Percentiles rank a stretch among this genome's conserved stretches.
Evolutionary conservation across 2,888 invertebrate genomes (phyloP).

Genomic region (Philhelius pedissequus): DNA sequence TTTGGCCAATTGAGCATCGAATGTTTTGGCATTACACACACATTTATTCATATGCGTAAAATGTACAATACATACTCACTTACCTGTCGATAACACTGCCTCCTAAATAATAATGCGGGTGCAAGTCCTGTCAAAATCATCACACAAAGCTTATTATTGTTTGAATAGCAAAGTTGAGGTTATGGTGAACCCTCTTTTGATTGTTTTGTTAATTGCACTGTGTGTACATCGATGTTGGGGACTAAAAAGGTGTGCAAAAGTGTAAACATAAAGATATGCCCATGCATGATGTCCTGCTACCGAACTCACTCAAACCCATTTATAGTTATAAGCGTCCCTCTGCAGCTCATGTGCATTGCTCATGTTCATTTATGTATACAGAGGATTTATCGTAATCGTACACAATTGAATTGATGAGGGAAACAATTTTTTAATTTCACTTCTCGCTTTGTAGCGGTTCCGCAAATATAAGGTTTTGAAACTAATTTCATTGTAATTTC

Average conservation of each 20-base stretch:
- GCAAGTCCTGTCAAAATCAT: conserved; percentile 42
- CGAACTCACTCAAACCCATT: background rate
- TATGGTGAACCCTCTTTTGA: conserved; percentile 24
- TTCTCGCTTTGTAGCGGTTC: conserved; percentile 60
- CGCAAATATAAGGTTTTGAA: conserved; percentile 34
- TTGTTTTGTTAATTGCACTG: conserved; percentile 63
- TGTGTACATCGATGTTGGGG: conserved; percentile 23
- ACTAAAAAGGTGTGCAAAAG: conserved; percentile 20
- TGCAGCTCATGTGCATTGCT: background rate
- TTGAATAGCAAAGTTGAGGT: conserved; percentile 4
- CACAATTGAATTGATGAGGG: conserved; percentile 41
- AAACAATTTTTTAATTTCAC: conserved; percentile 48
- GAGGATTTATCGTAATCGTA: background rate
- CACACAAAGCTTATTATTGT: conserved; percentile 46
- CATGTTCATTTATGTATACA: background rate
- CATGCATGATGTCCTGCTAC: background rate
- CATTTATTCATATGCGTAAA: background rate
- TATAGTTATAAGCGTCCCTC: background rate
- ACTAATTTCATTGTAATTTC: conserved; percentile 66
- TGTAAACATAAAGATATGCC: background rate
- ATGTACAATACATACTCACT: too few species aligned
- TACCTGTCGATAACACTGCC: background rate
- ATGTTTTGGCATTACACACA: background rate
- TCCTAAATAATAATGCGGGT: conserved; percentile 8
- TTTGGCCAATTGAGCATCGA: background rate